Base-by-base conservation (phyloP, 2,113 vertebrate species). In the Geococcyx californianus region DNA sequence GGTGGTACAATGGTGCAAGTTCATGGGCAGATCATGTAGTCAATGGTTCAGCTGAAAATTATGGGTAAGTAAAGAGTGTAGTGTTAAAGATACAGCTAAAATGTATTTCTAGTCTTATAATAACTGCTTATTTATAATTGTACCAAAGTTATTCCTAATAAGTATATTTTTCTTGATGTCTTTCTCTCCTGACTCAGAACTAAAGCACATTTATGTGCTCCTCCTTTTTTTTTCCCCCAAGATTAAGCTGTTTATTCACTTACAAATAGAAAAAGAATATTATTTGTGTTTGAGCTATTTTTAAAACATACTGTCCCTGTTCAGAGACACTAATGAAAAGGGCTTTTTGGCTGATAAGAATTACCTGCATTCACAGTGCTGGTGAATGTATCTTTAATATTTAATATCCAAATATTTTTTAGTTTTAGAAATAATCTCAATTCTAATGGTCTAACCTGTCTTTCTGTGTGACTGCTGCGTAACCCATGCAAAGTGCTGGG, bases 1-100 rank as follows among this genome's bases (percentile, higher is more conserved):
- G 98, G 97, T 97, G 97, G 94, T 97, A 98, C 97, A 98, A 98
- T 98, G 97, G 97, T 97, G 97, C 97, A 97, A 97, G 96, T 97
- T 96, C 97, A 95, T 98, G 98, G 98, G 97, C 97, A 97, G 97
- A 98, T 96, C 97, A 98, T 98, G 89, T 97, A 98, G 97, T 97
- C 97, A 98, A 98, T 98, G 97, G 98, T 94, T 95, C 97, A 97
- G 87, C 96, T 96, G 97, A 98, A 96, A 95, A 90, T 60, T 97
- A 96, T 73, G 93, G 98, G 98, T 98, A 97, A 98, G 98, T 97
- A 97, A 92, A 95, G 84, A 92, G 94, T 84, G 85, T 93, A 96
- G 95, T 92, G 44, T 77, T 80, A 73, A 33, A 92, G 76, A 93
- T 82, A 68, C 26, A 95, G 44, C 52, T 93, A 55, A 64, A 93